phyloP scores from a whole-genome alignment of 2,113 vertebrate genomes.

The western clawed frog (Xenopus tropicalis) region DNA sequence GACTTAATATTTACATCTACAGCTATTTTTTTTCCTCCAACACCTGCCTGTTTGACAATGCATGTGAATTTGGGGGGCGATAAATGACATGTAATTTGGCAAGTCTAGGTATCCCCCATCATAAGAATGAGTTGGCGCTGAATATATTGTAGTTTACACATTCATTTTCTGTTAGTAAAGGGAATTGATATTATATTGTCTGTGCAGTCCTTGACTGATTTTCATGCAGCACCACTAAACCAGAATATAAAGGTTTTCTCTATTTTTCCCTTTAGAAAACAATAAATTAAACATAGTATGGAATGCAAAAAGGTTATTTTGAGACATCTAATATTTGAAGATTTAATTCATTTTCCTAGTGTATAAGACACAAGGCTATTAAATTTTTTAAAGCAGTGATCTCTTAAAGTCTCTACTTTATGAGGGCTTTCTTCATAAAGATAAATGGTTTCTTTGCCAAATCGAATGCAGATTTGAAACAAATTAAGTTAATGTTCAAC shows the following conservation, averaged over 20 bases:
- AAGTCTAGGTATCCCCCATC: not conserved
- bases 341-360: constrained; percentile 80
- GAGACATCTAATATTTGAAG: constrained; percentile 77
- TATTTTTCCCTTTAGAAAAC: constrained; percentile 48
- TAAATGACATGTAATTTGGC: not conserved
- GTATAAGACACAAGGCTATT: constrained; percentile 80
- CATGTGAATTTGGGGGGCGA: not conserved
- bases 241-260: constrained; percentile 52
- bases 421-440: constrained; percentile 85
- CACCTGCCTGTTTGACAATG: not conserved
- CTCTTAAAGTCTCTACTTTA: constrained; percentile 80
- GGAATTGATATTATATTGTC: constrained; percentile 19
- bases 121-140: not conserved
- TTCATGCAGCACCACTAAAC: constrained; percentile 36
- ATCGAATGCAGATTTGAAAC: constrained; percentile 88
- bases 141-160: not conserved
- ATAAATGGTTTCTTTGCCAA: constrained; percentile 87
- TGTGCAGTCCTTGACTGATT: constrained; percentile 44
- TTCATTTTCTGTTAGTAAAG: constrained; percentile 1
- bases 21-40: not conserved
- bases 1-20: not conserved
- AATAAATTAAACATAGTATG: constrained; percentile 76
- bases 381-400: constrained; percentile 79
- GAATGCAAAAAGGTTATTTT: constrained; percentile 77
- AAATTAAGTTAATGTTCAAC: constrained; percentile 83